Percentiles rank a stretch among this genome's conserved stretches.
Conservation (phyloP, 2,888 invertebrate species). For the Halictus ligatus region DNA sequence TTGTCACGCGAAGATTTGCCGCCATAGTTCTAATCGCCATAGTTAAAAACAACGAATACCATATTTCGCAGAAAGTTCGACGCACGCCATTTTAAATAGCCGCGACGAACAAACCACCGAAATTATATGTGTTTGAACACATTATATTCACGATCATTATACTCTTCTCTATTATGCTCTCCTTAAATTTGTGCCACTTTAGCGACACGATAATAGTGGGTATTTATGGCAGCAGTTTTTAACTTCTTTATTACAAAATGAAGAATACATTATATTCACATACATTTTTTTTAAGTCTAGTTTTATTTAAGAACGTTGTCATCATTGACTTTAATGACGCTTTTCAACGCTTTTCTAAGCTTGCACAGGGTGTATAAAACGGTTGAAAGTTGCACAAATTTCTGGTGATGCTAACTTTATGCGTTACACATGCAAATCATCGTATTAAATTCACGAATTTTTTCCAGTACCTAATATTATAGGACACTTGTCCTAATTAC, state of each 20-base stretch:
- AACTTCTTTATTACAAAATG: not conserved
- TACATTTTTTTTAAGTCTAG: not conserved
- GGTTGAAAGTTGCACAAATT: no score
- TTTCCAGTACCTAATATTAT: no score
- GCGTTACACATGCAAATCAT: no score
- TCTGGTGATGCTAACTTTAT: no score
- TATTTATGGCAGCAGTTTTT: not conserved
- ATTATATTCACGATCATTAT: constrained; percentile 67
- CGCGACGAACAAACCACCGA: constrained; percentile 38
- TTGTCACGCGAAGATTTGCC: constrained; percentile 72
- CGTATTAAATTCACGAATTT: no score
- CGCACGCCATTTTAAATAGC: constrained; percentile 21
- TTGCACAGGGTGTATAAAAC: no score
- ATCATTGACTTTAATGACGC: no score
- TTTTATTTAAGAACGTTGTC: no score
- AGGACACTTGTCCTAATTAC: no score
- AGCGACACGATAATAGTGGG: not conserved
- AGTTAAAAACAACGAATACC: constrained; percentile 54
- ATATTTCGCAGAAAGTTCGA: constrained; percentile 46
- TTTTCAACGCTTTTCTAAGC: no score
- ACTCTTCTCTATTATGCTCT: constrained; percentile 15
- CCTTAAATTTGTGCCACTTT: not conserved
- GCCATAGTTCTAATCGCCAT: constrained; percentile 49
- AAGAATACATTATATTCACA: not conserved
- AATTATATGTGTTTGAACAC: constrained; percentile 71